Evolutionary conservation across 2,113 vertebrate species (phyloP), one percentile per base, ranked within the genome.

Genomic region (Brachyhypopomus occidentalis): DNA sequence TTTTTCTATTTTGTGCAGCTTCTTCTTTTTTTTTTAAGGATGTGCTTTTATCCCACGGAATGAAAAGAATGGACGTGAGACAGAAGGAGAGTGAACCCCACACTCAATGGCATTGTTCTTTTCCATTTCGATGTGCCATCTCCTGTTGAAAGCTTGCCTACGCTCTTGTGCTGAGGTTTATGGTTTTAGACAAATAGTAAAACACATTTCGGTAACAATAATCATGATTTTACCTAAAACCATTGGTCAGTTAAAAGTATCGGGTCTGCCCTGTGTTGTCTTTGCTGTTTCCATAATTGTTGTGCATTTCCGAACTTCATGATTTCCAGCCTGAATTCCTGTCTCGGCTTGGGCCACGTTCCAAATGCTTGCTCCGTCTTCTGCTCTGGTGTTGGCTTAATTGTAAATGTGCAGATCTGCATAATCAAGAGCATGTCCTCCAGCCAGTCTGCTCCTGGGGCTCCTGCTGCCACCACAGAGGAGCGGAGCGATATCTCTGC

Each of bases 11-110:
- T 73, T 66, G 52, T 59, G 70, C 27, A 67, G 27, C 66, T 36
- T 12, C 64, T 83, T 79, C 81, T 78, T 78, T 63, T 72, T 38
- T 77, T 77, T 58, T 79, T 78, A 75, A 86, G 41, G 78, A 82
- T 76, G 27, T 78, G 66, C 79, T 83, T 86, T 83, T 85, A 83
- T 78, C 23, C 77, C 58, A 60, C 27, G 20, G 59, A 83, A 82
- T 72, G 70, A 84, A 78, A 85, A 84, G 59, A 81, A 80, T 79
- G 76, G 79, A 82, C 63, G 56, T 25, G 23, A 27, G 78, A 12
- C 62, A 72, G 45, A 74, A 81, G 69, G 58, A 75, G 56, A 72
- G 25, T 85, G 41, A 55, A 20, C 67, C 36, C 2, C 19, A 60
- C 80, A 55, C 27, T 52, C 56, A 69, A 48, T 62, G 38, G 41